These are phyloP conservation scores for Xerus inauris DNA, from an alignment of 2,113 vertebrate genomes.

Conservation along the genomic window DNA sequence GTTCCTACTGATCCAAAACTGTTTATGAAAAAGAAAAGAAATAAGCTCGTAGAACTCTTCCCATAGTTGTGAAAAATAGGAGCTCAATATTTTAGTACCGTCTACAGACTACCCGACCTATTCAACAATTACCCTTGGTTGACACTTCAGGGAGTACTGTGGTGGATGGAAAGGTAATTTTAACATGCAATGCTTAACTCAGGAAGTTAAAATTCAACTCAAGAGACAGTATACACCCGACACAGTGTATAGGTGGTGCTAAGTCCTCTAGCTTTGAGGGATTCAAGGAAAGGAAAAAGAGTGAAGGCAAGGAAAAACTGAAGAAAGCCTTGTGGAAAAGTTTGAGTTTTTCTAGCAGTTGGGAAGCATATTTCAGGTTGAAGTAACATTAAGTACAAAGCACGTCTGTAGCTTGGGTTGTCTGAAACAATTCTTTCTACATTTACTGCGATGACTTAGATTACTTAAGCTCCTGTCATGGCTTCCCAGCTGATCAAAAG, in stretches of 20 bases:
- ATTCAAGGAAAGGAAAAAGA: background rate
- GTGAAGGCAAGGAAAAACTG: background rate
- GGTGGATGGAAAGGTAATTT: background rate
- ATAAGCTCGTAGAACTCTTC: background rate
- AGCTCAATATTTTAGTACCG: background rate
- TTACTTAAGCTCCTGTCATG: background rate
- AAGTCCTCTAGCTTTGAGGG: background rate
- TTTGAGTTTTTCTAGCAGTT: background rate
- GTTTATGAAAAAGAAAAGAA: background rate
- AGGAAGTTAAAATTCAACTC: background rate
- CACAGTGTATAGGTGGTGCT: background rate
- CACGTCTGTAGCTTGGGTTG: background rate
- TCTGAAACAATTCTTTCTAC: background rate
- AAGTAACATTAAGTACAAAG: background rate
- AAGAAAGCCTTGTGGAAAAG: background rate
- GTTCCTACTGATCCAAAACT: background rate
- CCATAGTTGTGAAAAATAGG: background rate
- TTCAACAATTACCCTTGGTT: background rate
- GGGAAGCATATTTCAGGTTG: background rate
- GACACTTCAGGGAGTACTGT: background rate
- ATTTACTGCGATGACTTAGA: background rate
- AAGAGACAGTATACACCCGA: background rate
- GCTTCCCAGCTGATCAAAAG: background rate
- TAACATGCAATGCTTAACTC: background rate
- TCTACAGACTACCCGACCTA: background rate